Evolutionary conservation across 2,888 invertebrate species (phyloP).

Genomic region (Lagria hirta): DNA sequence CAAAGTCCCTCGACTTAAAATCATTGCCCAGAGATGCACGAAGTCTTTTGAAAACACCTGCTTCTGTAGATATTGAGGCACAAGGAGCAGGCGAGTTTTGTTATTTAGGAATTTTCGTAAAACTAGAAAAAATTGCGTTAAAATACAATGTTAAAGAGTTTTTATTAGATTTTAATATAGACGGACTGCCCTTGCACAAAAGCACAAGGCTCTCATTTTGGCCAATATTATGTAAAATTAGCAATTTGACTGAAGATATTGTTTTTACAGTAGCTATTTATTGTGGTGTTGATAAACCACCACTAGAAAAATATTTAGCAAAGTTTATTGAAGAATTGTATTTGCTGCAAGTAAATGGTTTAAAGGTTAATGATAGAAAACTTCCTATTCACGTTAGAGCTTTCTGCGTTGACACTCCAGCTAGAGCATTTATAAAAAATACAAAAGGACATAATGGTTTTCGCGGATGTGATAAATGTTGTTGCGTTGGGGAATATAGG

Average conservation of each 20-base stretch:
- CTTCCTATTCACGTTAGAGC: conserved; percentile 14
- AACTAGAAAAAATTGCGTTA: conserved; percentile 5
- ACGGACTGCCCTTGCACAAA: conserved; percentile 21
- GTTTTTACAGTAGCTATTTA: conserved; percentile 27
- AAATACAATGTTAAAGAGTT: conserved; percentile 1
- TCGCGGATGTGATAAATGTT: conserved; percentile 34
- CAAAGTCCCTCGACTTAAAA: no score
- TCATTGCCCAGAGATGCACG: conserved; percentile 23
- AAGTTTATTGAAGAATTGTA: conserved; percentile 27
- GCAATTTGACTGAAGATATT: conserved; percentile 1
- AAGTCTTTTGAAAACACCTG: conserved; percentile 24
- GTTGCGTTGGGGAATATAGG: conserved; percentile 25
- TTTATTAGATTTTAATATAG: conserved; percentile 18
- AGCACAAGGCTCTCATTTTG: conserved; percentile 18
- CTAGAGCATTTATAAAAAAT: conserved; percentile 28
- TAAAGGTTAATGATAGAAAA: conserved; percentile 9
- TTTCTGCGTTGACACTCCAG: conserved; percentile 31
- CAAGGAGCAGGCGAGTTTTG: conserved; percentile 11
- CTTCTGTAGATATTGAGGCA: conserved; percentile 4
- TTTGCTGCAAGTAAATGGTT: conserved; percentile 15
- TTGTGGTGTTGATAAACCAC: conserved; percentile 28
- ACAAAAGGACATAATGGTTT: conserved; percentile 31
- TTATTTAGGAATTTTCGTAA: conserved; percentile 22
- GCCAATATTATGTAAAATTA: conserved; percentile 27
- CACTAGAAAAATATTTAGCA: conserved; percentile 24